These are phyloP conservation scores for Macropodus opercularis DNA, from an alignment of 2,797 vertebrate species.

Conservation along the genomic window DNA sequence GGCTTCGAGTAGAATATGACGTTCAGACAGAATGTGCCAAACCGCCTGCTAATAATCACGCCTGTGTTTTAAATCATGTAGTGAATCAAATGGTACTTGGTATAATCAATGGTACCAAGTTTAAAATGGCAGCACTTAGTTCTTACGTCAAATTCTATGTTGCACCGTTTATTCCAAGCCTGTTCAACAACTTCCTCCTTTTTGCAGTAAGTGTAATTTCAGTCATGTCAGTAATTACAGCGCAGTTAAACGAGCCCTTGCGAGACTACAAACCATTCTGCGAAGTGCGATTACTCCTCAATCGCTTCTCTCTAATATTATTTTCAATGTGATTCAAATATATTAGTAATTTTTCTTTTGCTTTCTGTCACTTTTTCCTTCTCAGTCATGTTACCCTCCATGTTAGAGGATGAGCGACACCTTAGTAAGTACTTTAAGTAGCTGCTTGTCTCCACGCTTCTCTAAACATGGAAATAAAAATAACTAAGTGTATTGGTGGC, in stretches of 20 bases:
- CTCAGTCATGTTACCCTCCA: constrained; percentile 67
- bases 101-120: too few species aligned
- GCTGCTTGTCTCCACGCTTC: constrained; percentile 32
- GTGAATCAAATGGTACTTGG: neutral
- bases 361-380: constrained; percentile 29
- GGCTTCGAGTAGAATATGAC: neutral
- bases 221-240: constrained; percentile 1
- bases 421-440: constrained; percentile 69
- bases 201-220: constrained; percentile 23
- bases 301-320: neutral
- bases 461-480: neutral
- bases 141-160: neutral
- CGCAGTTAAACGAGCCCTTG: neutral
- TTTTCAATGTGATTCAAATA: constrained; percentile 5
- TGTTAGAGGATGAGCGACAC: constrained; percentile 60
- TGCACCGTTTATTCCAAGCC: neutral
- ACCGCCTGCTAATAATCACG: neutral
- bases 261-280: constrained; percentile 3
- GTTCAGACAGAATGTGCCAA: neutral
- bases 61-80: neutral
- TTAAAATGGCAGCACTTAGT: neutral
- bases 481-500: constrained; percentile 10
- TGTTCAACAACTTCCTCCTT: constrained; percentile 33
- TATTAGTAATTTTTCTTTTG: constrained; percentile 9
- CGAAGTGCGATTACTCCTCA: neutral